These are phyloP conservation scores for Brenthis hecate DNA, from an alignment of 2,888 invertebrate species.

Conservation along the genomic window DNA sequence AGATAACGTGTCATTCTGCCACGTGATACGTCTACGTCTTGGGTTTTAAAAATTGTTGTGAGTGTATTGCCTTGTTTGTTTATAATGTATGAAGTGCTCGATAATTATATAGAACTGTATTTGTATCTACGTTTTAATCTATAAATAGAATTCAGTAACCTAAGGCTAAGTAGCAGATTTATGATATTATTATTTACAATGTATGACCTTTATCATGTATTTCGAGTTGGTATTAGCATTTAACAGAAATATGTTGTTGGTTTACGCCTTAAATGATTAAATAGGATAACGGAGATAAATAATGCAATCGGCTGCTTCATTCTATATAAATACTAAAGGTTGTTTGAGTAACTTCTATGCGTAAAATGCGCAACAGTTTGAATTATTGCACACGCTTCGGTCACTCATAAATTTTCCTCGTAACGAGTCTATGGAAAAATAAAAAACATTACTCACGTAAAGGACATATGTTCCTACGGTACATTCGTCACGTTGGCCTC, in stretches of 20 bases:
- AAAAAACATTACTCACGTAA: conserved; percentile 25
- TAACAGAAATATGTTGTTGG: conserved; percentile 4
- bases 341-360: conserved; percentile 2
- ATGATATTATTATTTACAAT: conserved; percentile 23
- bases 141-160: conserved; percentile 28
- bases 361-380: conserved; percentile 21
- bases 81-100: conserved; percentile 17
- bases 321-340: conserved; percentile 5
- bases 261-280: conserved; percentile 25
- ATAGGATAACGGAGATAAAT: conserved; percentile 16
- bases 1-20: too few relatives aligned
- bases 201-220: conserved; percentile 27
- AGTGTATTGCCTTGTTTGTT: conserved; percentile 4
- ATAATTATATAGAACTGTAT: conserved; percentile 21
- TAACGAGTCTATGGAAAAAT: conserved; percentile 23
- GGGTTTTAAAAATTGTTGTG: background rate
- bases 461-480: conserved; percentile 21
- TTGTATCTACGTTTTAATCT: conserved; percentile 23
- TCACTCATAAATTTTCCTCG: conserved; percentile 25
- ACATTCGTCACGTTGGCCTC: conserved; percentile 36
- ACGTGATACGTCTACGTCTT: too few relatives aligned
- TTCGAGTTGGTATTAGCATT: conserved; percentile 24
- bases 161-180: conserved; percentile 23
- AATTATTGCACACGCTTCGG: conserved; percentile 27
- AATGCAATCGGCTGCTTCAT: conserved; percentile 4